A percentile compares a stretch with the other conserved stretches of the same genome.
These are phyloP conservation scores for Nomada lathburiana DNA, from an alignment of 2,888 invertebrate genomes.

Conservation along the genomic window DNA sequence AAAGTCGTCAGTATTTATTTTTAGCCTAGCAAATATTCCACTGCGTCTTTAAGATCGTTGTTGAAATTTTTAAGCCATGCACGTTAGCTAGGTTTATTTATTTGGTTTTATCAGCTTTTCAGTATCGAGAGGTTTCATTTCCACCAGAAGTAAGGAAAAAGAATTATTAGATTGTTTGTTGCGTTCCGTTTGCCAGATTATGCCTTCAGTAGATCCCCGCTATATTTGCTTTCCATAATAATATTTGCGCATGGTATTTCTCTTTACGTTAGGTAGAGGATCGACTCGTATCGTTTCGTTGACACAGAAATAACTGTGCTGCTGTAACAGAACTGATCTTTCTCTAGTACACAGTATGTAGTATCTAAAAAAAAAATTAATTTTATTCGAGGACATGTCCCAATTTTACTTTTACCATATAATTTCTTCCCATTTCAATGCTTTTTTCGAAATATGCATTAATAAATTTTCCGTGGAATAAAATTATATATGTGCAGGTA, in stretches of 20 bases:
- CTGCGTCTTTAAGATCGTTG: too few relatives aligned
- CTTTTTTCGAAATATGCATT: too few relatives aligned
- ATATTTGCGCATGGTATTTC: not conserved
- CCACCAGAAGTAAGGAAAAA: not conserved
- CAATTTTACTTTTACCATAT: too few relatives aligned
- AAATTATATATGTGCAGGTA: too few relatives aligned
- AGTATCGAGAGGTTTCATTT: not conserved
- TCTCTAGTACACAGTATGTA: not conserved
- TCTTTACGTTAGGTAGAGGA: not conserved
- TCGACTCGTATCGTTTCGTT: constrained; percentile 4
- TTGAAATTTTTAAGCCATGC: too few relatives aligned
- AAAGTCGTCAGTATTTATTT: constrained; percentile 13
- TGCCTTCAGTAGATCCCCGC: not conserved
- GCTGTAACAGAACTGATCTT: not conserved
- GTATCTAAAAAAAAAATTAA: too few relatives aligned
- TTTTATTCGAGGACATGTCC: too few relatives aligned
- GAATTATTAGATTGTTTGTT: not conserved
- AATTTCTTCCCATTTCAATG: too few relatives aligned
- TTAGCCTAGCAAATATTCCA: not conserved
- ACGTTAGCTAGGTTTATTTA: constrained; percentile 1
- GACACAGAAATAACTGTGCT: not conserved
- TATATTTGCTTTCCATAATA: not conserved
- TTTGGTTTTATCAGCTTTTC: constrained; percentile 22
- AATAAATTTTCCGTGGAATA: too few relatives aligned
- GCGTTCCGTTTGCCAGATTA: not conserved